phyloP scores from a whole-genome alignment of 2,113 vertebrate genomes.

The Vulpes ferrilata region DNA sequence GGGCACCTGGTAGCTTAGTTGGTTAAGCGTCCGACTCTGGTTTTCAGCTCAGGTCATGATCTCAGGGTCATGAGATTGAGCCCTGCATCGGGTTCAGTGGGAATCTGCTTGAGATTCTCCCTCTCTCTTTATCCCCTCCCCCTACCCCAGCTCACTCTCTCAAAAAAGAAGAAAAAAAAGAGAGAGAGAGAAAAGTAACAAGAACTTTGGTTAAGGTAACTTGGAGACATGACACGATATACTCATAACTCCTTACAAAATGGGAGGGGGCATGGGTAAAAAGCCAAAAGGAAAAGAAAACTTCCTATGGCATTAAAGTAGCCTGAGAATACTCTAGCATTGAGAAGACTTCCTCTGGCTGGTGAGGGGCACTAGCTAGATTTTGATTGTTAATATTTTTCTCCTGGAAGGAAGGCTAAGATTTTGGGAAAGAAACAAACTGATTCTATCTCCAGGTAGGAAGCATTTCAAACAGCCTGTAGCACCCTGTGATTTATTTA shows the following conservation, averaged over 20 bases:
- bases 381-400: not conserved
- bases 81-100: not conserved
- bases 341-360: not conserved
- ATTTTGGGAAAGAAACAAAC: constrained; percentile 3
- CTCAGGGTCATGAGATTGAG: not conserved
- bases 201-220: constrained; percentile 7
- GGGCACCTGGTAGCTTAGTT: not conserved
- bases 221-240: not conserved
- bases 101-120: not conserved
- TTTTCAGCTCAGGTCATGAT: not conserved
- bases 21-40: not conserved
- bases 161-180: not conserved
- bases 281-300: constrained; percentile 11
- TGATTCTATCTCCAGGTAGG: not conserved
- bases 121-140: not conserved
- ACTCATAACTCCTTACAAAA: not conserved
- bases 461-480: not conserved
- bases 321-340: not conserved
- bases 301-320: not conserved
- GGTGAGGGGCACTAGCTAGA: not conserved
- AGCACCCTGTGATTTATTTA: not conserved
- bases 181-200: not conserved
- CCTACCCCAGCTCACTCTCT: not conserved
- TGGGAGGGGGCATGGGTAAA: too few relatives aligned
- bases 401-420: not conserved